Percentiles rank a stretch among this genome's conserved stretches.
Evolutionary conservation across 2,888 invertebrate genomes (phyloP).

Genomic region (Melipona beecheii): DNA sequence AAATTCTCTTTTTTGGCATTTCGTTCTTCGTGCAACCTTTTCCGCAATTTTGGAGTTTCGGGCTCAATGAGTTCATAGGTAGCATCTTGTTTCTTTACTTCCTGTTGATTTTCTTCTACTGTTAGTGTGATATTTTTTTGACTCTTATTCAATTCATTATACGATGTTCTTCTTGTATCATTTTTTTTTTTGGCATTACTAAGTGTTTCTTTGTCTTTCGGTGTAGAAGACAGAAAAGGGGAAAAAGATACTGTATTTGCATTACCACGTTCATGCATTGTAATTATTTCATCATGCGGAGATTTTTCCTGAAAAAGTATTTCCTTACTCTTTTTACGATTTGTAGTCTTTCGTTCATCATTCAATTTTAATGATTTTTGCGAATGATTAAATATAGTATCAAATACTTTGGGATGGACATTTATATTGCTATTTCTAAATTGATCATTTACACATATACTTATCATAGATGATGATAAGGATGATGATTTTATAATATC

Average conservation of each 20-base stretch:
- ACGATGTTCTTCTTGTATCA: background rate
- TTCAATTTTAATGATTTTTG: too few relatives aligned
- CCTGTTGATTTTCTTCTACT: background rate
- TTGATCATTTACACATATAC: background rate
- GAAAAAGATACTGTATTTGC: background rate
- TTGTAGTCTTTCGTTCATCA: background rate
- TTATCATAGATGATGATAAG: background rate
- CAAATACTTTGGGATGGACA: background rate
- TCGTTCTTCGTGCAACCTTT: background rate
- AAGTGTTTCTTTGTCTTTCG: conserved; percentile 11
- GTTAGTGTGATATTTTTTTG: background rate
- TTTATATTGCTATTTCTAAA: background rate
- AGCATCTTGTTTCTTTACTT: conserved; percentile 21
- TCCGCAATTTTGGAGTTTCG: conserved; percentile 54
- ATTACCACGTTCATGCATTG: background rate
- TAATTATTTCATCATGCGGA: background rate
- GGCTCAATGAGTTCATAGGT: conserved; percentile 65
- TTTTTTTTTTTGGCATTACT: conserved; percentile 23
- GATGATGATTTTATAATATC: background rate
- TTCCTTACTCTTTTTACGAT: too few relatives aligned
- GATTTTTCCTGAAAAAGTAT: background rate
- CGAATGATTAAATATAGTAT: background rate
- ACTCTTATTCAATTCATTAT: background rate
- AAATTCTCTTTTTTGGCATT: conserved; percentile 10
- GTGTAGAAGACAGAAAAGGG: conserved; percentile 41